phyloP scores from a whole-genome alignment of 2,888 invertebrate genomes.

The Tenthredo distinguenda region DNA sequence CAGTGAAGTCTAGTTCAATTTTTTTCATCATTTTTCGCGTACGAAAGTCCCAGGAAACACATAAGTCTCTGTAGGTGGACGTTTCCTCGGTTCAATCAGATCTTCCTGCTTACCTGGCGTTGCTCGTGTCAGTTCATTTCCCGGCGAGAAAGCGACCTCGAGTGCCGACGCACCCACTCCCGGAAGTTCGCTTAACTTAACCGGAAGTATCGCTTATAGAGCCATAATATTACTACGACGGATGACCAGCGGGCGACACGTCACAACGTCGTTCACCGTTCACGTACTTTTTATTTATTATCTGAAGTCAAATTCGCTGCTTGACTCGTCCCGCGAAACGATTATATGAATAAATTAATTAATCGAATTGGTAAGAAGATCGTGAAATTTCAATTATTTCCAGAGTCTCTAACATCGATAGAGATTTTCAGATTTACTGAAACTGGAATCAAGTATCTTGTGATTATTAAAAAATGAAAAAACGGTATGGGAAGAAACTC shows the following conservation, averaged over 20 bases:
- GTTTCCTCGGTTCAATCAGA: neutral
- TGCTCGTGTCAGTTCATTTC: constrained; percentile 42
- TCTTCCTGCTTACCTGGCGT: constrained; percentile 34
- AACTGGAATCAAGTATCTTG: neutral
- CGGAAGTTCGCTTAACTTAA: constrained; percentile 69
- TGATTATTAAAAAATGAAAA: neutral
- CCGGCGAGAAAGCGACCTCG: constrained; percentile 44
- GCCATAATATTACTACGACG: constrained; percentile 62
- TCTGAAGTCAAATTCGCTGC: neutral
- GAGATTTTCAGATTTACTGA: neutral
- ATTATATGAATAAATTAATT: neutral
- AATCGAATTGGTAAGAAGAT: neutral
- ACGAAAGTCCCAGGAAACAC: neutral
- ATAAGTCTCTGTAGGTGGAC: neutral
- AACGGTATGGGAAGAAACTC: neutral
- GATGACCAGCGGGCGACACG: constrained; percentile 58
- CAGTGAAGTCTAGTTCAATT: neutral
- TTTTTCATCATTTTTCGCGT: neutral
- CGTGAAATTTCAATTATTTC: neutral
- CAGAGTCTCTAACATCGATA: neutral
- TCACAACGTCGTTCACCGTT: constrained; percentile 54
- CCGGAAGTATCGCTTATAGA: constrained; percentile 70
- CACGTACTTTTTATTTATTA: neutral
- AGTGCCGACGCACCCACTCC: constrained; percentile 57
- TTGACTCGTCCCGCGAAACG: neutral